phyloP scores from a whole-genome alignment of 2,888 invertebrate species.

The Oscheius myriophilus region DNA sequence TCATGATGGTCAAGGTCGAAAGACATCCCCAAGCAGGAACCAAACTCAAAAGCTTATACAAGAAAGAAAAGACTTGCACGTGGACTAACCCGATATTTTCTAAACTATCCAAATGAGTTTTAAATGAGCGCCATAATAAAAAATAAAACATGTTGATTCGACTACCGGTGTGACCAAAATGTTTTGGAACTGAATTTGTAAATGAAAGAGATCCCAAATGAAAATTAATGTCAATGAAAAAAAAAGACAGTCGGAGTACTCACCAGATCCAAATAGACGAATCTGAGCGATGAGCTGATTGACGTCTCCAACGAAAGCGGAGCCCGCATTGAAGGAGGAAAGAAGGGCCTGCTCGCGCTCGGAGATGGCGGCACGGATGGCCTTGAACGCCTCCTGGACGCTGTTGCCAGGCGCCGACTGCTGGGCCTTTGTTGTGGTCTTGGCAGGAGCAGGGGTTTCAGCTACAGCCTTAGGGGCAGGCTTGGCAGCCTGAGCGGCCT shows the following conservation, averaged over 20 bases:
- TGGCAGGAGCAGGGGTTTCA: conserved; percentile 21
- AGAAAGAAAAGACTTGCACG: no score
- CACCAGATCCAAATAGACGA: conserved; percentile 29
- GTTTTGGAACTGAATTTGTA: no score
- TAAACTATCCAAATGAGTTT: no score
- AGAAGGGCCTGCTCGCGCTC: conserved; percentile 55
- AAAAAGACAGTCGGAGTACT: not conserved
- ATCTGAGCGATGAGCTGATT: conserved; percentile 31
- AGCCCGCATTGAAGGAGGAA: conserved; percentile 26
- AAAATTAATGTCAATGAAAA: not conserved
- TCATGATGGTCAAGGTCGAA: not conserved
- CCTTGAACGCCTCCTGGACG: conserved; percentile 33
- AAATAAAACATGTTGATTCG: no score
- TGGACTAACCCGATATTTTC: no score
- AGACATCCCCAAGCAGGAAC: not conserved
- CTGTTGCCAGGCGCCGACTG: not conserved
- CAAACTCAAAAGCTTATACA: not conserved
- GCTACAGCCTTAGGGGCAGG: conserved; percentile 7
- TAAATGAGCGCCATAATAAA: no score
- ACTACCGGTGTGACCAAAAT: no score
- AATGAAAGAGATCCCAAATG: no score
- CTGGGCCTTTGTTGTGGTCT: not conserved
- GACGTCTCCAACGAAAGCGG: conserved; percentile 20
- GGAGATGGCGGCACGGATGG: conserved; percentile 42
- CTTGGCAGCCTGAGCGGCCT: conserved; percentile 23